phyloP scores from a whole-genome alignment of 1,140 invertebrate genomes.

The Oryzaephilus surinamensis region DNA sequence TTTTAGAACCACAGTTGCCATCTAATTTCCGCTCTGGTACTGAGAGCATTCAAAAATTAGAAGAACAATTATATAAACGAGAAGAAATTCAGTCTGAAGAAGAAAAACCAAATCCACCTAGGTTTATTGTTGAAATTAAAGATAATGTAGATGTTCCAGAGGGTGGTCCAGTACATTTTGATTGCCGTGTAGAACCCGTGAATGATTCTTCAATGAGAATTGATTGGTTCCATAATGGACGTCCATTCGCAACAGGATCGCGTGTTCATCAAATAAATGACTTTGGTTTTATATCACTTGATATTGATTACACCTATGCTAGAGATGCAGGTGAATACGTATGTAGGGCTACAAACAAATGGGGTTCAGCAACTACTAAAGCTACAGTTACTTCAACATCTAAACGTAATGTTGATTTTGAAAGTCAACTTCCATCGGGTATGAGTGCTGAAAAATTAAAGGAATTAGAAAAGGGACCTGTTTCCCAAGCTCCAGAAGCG shows the following conservation, averaged over 20 bases:
- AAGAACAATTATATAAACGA: slow-evolving; percentile 78
- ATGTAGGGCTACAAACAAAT: slow-evolving; percentile 75
- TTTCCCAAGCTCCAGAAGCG: slow-evolving; percentile 57
- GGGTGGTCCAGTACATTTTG: slow-evolving; percentile 81
- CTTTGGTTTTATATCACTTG: slow-evolving; percentile 83
- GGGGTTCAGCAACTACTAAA: slow-evolving; percentile 72
- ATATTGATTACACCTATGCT: slow-evolving; percentile 76
- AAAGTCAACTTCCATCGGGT: slow-evolving; percentile 84
- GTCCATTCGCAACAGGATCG: slow-evolving; percentile 77
- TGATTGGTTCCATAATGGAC: slow-evolving; percentile 90
- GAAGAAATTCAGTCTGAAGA: slow-evolving; percentile 74
- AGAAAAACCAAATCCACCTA: slow-evolving; percentile 74
- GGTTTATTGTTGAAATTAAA: slow-evolving; percentile 75
- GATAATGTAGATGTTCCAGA: slow-evolving; percentile 75
- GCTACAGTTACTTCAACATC: slow-evolving; percentile 74
- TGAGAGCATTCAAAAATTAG: slow-evolving; percentile 79
- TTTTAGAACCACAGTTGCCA: slow-evolving; percentile 83
- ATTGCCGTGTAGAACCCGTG: slow-evolving; percentile 79
- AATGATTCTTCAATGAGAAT: slow-evolving; percentile 80
- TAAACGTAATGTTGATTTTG: slow-evolving; percentile 80
- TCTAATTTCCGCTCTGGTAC: slow-evolving; percentile 76
- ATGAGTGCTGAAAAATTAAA: slow-evolving; percentile 88
- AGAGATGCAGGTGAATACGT: slow-evolving; percentile 80
- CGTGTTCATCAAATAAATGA: slow-evolving; percentile 86
- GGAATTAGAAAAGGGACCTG: slow-evolving; percentile 78